Evolutionary conservation across 2,888 invertebrate genomes (phyloP).

Genomic region (Limnephilus auricula): DNA sequence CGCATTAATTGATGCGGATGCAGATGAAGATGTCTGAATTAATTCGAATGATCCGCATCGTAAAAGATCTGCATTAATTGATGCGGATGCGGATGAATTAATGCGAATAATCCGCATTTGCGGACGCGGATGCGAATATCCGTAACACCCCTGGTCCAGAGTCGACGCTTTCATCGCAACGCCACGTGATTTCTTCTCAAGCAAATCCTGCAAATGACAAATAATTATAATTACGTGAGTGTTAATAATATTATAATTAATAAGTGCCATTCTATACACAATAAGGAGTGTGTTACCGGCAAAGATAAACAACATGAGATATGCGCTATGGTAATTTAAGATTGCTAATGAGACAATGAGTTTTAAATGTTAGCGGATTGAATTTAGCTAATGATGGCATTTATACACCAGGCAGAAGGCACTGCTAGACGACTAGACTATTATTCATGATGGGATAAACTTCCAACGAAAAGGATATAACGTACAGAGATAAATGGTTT

Average conservation of each 20-base stretch:
- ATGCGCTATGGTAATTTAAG: conserved; percentile 32
- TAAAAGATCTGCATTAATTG: too few species aligned
- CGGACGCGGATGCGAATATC: too few species aligned
- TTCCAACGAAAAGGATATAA: neutral
- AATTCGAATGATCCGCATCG: too few species aligned
- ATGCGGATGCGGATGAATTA: too few species aligned
- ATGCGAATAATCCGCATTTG: too few species aligned
- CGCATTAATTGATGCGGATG: too few species aligned
- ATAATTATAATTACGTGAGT: neutral
- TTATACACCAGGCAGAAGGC: neutral
- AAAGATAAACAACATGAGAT: conserved; percentile 25
- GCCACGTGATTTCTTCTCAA: neutral
- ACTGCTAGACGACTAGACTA: neutral
- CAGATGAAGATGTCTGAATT: too few species aligned
- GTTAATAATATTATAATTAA: neutral
- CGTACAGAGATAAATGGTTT: neutral
- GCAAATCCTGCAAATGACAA: neutral
- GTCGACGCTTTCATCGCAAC: neutral
- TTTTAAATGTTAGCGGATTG: conserved; percentile 16
- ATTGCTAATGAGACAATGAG: conserved; percentile 20
- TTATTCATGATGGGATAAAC: neutral
- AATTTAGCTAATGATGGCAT: conserved; percentile 32
- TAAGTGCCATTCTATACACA: neutral
- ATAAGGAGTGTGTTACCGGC: conserved; percentile 23
- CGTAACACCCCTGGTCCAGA: too few species aligned